Percentiles rank a stretch among this genome's conserved stretches.
Evolutionary conservation across 2,113 vertebrate species (phyloP).

Genomic region (Cariama cristata): DNA sequence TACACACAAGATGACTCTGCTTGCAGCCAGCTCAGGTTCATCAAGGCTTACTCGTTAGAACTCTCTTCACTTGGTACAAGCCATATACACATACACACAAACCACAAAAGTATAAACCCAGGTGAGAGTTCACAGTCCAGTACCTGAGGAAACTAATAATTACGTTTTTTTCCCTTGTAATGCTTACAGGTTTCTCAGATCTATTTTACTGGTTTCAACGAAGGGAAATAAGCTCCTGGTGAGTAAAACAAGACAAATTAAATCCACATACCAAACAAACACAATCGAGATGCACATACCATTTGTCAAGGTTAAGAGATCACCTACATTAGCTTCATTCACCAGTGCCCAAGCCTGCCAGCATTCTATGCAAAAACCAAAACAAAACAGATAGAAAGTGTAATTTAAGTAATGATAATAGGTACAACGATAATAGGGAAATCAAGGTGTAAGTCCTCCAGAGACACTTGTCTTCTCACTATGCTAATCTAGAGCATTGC

Average conservation of each 20-base stretch:
- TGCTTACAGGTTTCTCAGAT: background rate
- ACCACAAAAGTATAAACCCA: background rate
- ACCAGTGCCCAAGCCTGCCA: conserved; percentile 76
- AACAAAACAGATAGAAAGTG: background rate
- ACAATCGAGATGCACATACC: conserved; percentile 46
- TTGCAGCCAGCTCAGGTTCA: background rate
- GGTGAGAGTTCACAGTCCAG: background rate
- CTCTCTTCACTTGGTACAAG: background rate
- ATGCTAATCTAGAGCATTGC: background rate
- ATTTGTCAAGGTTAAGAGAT: conserved; percentile 32
- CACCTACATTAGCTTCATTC: conserved; percentile 70
- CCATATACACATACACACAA: background rate
- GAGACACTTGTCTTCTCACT: background rate
- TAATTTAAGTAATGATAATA: background rate
- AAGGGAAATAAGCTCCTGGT: background rate
- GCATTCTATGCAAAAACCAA: conserved; percentile 52
- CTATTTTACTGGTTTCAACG: background rate
- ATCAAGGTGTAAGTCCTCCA: background rate
- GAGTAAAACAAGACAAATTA: background rate
- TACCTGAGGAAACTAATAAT: background rate
- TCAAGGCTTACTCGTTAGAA: background rate
- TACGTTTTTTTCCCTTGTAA: background rate
- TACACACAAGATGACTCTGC: background rate
- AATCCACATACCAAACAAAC: background rate
- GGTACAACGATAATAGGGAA: background rate